Percentiles rank a stretch among this genome's conserved stretches.
Conservation (phyloP, 2,888 invertebrate genomes). For the Blera fallax region DNA sequence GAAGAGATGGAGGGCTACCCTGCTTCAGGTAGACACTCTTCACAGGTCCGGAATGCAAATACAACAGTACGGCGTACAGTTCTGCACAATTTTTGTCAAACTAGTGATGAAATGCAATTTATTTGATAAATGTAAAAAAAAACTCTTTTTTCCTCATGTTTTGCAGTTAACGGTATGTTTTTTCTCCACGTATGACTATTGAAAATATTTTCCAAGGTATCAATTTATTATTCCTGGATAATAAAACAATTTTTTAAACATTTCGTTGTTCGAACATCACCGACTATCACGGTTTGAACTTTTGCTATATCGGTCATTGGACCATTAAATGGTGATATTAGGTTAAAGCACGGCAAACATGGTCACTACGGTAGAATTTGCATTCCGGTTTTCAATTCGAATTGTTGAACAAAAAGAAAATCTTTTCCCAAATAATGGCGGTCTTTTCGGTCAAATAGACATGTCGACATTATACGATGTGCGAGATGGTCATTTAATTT, state of each 20-base stretch:
- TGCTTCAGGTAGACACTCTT: too few species aligned
- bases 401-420: not conserved
- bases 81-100: too few species aligned
- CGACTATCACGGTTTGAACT: not conserved
- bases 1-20: too few species aligned
- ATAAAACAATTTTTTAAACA: slow-evolving; percentile 52
- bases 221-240: slow-evolving; percentile 51
- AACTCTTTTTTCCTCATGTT: too few species aligned
- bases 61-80: too few species aligned
- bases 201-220: slow-evolving; percentile 28
- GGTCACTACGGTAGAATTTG: not conserved
- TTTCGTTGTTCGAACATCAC: not conserved
- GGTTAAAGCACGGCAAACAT: slow-evolving; percentile 4
- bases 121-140: not conserved
- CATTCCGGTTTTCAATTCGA: too few species aligned
- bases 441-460: slow-evolving; percentile 31
- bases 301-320: not conserved
- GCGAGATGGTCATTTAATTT: slow-evolving; percentile 31
- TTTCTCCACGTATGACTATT: not conserved
- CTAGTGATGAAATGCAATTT: slow-evolving; percentile 9
- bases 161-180: too few species aligned
- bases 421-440: slow-evolving; percentile 15
- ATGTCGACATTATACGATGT: slow-evolving; percentile 4
- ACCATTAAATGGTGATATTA: not conserved
- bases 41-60: too few species aligned